Evolutionary conservation across 2,888 invertebrate species (phyloP), one percentile per base, ranked within the genome.

Genomic region (Polyploca ridens): DNA sequence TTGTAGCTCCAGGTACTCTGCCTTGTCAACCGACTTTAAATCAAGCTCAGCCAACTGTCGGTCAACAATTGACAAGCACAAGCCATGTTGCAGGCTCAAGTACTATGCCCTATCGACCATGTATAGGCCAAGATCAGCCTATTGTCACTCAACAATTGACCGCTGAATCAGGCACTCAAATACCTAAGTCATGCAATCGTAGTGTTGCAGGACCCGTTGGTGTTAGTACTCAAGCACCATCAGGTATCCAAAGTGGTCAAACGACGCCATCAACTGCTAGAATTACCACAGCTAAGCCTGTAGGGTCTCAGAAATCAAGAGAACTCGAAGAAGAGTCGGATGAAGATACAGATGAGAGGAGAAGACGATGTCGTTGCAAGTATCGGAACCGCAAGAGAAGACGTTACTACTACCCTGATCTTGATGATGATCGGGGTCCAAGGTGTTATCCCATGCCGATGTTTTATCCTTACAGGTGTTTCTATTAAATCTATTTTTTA

Each of bases 391-490:
- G 57, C 38, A 58, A 35, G 1, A 58, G 54, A 27, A 61, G 41
- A 27, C 61, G 27, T 11, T 19, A n/a, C 13, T 61, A 27, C 41
- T 41, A 27, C n/a, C 61, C 44, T 5, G 38, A 27, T 41, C 13
- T 13, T 41, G 41, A 61, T 19, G 41, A 60, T 19, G 11, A 49
- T 46, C 5, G 49, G 3, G 54, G 27, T 46, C 63, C 62, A 11
- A 44, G 5, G 3, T 68, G 65, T 16, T 65, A 58, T 16, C 67
- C 68, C 1, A 64, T 66, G 65, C 63, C 67, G 5, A 61, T 61
- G 61, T 27, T 13, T 44, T 66, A 62, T 57, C 66, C 66, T 38
- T 64, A 65, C 38, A 62, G 64, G n/a, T 66, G 62, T 63, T 69
- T 60, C 27, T 66, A 64, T 35, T 69, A 60, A 66, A 5, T 19